Evolutionary conservation across 2,113 vertebrate species (phyloP).

Genomic region (Xenopus laevis): DNA sequence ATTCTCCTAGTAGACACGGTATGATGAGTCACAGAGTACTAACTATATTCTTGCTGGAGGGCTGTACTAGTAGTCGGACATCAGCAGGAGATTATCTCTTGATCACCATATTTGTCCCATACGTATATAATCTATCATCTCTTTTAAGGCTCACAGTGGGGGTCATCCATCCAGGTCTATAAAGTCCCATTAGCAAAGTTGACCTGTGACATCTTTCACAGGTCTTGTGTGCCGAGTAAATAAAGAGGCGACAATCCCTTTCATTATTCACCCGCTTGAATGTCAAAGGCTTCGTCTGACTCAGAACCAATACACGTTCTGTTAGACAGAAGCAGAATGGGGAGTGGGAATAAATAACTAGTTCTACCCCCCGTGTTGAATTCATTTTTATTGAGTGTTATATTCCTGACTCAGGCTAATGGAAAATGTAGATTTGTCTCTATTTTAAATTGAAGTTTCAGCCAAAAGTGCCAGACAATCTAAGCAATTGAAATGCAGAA

Average conservation of each 20-base stretch:
- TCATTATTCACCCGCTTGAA: neutral
- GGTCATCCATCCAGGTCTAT: neutral
- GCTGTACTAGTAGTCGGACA: neutral
- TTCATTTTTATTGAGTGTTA: too few species aligned
- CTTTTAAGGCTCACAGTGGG: conserved; percentile 18
- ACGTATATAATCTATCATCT: conserved; percentile 10
- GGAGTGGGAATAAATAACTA: too few species aligned
- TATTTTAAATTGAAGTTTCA: too few species aligned
- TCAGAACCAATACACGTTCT: too few species aligned
- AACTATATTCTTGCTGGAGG: neutral
- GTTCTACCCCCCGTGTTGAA: too few species aligned
- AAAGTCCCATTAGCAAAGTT: conserved; percentile 14
- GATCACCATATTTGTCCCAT: conserved; percentile 10
- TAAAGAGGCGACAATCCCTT: conserved; percentile 9
- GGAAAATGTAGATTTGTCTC: too few species aligned
- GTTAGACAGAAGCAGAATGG: too few species aligned
- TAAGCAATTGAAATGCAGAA: too few species aligned
- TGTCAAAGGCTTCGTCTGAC: neutral
- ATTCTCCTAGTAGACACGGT: too few species aligned
- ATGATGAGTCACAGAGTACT: too few species aligned
- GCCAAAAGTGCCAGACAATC: too few species aligned
- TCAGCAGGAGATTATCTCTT: conserved; percentile 23
- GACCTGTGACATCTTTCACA: neutral
- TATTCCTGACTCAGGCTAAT: too few species aligned
- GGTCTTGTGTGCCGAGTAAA: neutral